Conservation (phyloP, 2,888 invertebrate genomes). For the Hyposoter didymator region DNA sequence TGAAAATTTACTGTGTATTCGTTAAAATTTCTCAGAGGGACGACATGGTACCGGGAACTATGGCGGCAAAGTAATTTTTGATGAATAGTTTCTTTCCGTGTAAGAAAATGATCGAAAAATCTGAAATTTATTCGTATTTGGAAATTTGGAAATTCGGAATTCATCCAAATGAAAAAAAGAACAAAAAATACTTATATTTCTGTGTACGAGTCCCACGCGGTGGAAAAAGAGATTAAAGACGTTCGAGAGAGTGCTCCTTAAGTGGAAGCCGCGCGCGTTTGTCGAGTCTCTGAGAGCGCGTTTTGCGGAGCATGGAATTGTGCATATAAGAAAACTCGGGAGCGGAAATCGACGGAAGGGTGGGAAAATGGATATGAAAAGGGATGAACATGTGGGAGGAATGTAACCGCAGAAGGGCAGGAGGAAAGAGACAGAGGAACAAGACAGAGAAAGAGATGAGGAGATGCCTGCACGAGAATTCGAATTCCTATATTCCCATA, state of each 20-base stretch:
- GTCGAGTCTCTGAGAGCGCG: constrained; percentile 6
- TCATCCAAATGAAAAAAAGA: neutral
- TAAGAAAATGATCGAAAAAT: neutral
- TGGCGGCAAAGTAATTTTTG: too few relatives aligned
- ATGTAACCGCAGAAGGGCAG: neutral
- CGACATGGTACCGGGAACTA: too few relatives aligned
- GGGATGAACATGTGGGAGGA: neutral
- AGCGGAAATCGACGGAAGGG: constrained; percentile 30
- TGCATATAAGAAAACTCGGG: constrained; percentile 25
- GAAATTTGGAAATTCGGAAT: too few relatives aligned
- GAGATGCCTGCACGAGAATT: constrained; percentile 79
- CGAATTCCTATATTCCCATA: constrained; percentile 78
- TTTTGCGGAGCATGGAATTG: constrained; percentile 17
- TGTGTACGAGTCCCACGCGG: neutral
- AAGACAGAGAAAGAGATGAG: constrained; percentile 25
- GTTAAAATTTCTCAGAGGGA: too few relatives aligned
- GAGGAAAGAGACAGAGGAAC: constrained; percentile 1
- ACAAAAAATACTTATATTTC: neutral
- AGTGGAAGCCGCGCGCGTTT: neutral
- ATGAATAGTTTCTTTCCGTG: too few relatives aligned
- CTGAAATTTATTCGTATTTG: neutral
- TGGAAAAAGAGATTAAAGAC: constrained; percentile 9
- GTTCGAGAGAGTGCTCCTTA: neutral
- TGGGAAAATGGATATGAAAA: constrained; percentile 44
- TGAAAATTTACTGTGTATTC: too few relatives aligned